Base-by-base conservation (phyloP, 1,140 invertebrate species). In the Lithobius niger region DNA sequence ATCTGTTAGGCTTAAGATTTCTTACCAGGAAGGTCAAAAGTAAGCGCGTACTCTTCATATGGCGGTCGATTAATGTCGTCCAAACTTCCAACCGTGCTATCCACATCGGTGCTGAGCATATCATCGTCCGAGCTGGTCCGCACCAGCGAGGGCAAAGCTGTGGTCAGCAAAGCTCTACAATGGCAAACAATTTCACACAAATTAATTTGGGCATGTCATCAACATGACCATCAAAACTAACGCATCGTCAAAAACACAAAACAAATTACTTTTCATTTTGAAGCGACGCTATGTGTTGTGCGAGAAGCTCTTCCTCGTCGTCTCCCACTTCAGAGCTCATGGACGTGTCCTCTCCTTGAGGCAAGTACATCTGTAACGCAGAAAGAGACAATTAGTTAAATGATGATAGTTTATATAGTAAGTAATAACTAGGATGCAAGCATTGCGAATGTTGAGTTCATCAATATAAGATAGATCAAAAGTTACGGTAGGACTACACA, bases 81-180 rank as follows among this genome's bases (percentile, higher is more conserved):
- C 3, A 60, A 28, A 10, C 61, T 57, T 68, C 83, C 81, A 2
- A 80, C 77, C n/a, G 51, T 47, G 21, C 59, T 60, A 26, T 77
- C 76, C 1, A 80, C 82, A 51, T 73, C 71, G 21, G 65, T 71
- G 16, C 84, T 77, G 57, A 88, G 75, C 60, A 82, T 69, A 65
- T 91, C 88, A 65, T 90, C 86, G 70, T 91, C 88, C 2, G 86
- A 88, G 49, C 83, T 84, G 18, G 84, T 80, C 57, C 86, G 74
- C 3, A 80, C 79, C 47, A 91, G 72, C 57, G 82, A 82, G 0
- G 87, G 86, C 59, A 91, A 71, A 43, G 82, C 82, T 36, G 80
- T 82, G 1, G 87, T 89, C 43, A 92, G 71, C 52, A 86, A 76
- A 54, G 82, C 83, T 67, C 89, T 91, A 21, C 2, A 27, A 48